Conservation (phyloP, 2,888 invertebrate genomes). For the Hololepta plana region DNA sequence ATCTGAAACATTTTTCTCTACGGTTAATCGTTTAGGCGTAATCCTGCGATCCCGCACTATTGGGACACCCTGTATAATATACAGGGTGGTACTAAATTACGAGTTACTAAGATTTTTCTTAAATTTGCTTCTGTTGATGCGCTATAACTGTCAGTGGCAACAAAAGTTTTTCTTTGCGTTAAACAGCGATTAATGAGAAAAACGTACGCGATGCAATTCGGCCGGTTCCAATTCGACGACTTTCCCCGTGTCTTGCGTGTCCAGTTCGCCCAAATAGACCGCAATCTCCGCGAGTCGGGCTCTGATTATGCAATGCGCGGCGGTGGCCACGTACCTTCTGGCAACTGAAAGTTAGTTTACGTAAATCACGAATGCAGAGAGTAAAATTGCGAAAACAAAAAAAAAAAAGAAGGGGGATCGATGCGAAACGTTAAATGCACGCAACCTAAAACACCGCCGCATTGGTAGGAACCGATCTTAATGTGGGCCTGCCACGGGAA, state of each 20-base stretch:
- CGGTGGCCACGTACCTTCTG: conserved; percentile 55
- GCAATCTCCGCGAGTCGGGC: conserved; percentile 54
- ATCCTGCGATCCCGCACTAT: too few species aligned
- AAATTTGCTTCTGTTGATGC: too few species aligned
- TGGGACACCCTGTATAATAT: too few species aligned
- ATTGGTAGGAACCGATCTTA: conserved; percentile 64
- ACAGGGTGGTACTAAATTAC: too few species aligned
- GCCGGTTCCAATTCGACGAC: conserved; percentile 43
- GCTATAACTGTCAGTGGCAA: too few species aligned
- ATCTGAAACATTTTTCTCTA: too few species aligned
- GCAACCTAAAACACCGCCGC: conserved; percentile 65
- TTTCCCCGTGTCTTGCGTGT: conserved; percentile 50
- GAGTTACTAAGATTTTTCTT: too few species aligned
- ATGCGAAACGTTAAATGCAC: conserved; percentile 1
- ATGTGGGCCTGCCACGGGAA: conserved; percentile 80
- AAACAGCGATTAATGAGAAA: too few species aligned
- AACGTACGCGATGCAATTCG: conserved; percentile 35
- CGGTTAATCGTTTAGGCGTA: too few species aligned
- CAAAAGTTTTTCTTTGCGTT: too few species aligned
- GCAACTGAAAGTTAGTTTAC: conserved; percentile 33
- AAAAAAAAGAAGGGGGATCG: neutral
- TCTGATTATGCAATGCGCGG: conserved; percentile 68
- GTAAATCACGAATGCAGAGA: neutral
- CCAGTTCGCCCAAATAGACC: conserved; percentile 64
- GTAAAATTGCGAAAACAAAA: neutral